Conservation (phyloP, 2,888 invertebrate species). For the Nysson spinosus region DNA sequence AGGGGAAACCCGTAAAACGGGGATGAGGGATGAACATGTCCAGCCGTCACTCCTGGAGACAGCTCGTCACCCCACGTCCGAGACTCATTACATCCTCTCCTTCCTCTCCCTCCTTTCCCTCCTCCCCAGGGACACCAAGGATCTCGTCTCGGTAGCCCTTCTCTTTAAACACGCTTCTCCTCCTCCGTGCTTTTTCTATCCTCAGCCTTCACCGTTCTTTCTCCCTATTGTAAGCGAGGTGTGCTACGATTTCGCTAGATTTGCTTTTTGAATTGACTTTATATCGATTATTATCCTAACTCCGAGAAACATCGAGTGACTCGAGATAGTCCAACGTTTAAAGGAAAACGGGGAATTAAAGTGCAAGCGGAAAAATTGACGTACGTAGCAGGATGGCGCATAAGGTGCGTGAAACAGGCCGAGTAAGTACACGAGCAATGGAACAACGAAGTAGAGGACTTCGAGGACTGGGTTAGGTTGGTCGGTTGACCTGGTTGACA, state of each 20-base stretch:
- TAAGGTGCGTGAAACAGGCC: constrained; percentile 15
- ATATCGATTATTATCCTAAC: too few species aligned
- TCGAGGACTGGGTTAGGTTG: constrained; percentile 71
- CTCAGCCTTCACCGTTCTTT: constrained; percentile 1
- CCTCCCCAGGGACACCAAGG: background rate
- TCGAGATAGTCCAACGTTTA: too few species aligned
- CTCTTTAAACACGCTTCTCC: constrained; percentile 4
- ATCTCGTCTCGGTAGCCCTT: background rate
- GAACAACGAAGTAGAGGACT: constrained; percentile 49
- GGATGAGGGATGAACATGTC: constrained; percentile 47
- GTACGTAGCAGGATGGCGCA: constrained; percentile 7
- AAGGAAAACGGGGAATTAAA: background rate
- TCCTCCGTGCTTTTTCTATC: constrained; percentile 1
- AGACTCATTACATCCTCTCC: constrained; percentile 60
- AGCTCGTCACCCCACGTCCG: constrained; percentile 64
- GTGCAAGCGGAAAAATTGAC: background rate
- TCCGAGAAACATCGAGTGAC: too few species aligned
- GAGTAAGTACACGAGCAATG: constrained; percentile 49
- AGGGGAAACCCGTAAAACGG: constrained; percentile 23
- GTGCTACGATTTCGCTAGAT: too few species aligned
- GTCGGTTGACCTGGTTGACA: constrained; percentile 77
- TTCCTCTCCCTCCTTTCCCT: background rate
- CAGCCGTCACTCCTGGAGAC: constrained; percentile 63
- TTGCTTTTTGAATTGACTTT: too few species aligned
- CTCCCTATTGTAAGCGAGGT: too few species aligned